These are phyloP conservation scores for Spea bombifrons DNA, from an alignment of 2,113 vertebrate species.

Conservation along the genomic window DNA sequence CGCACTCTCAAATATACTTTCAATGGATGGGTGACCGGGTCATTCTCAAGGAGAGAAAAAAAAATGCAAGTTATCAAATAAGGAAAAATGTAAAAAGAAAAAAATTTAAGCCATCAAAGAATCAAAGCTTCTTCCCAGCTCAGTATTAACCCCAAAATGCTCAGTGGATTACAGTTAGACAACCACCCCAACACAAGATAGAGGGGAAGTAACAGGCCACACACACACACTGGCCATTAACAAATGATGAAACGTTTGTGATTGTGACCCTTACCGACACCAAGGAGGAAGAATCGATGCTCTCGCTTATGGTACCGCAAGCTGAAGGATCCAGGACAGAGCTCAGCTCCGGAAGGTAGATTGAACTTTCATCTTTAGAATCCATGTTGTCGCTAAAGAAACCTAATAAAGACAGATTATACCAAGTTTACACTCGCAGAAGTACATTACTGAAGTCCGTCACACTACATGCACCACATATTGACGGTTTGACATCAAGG, in stretches of 20 bases:
- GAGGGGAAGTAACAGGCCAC: too few relatives aligned
- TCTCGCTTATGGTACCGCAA: conserved; percentile 11
- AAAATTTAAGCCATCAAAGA: too few relatives aligned
- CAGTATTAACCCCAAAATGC: too few relatives aligned
- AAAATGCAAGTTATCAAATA: neutral
- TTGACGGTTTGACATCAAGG: too few relatives aligned
- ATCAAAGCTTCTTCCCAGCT: too few relatives aligned
- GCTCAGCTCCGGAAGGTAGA: neutral
- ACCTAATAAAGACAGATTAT: neutral
- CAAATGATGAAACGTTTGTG: neutral
- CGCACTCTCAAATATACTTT: conserved; percentile 79
- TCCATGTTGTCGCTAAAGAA: conserved; percentile 44
- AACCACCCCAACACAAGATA: too few relatives aligned
- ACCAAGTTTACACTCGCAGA: neutral
- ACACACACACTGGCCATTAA: too few relatives aligned
- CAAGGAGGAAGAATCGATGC: neutral
- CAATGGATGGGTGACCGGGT: conserved; percentile 62
- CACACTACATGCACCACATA: too few relatives aligned
- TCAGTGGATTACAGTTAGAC: too few relatives aligned
- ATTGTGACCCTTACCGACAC: neutral
- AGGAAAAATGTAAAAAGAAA: too few relatives aligned
- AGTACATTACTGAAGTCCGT: too few relatives aligned
- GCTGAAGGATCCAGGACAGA: neutral
- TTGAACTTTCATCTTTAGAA: fast-evolving
- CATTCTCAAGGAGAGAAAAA: conserved; percentile 50